A percentile compares a stretch with the other conserved stretches of the same genome.
These are phyloP conservation scores for Torymus tubicola DNA, from an alignment of 2,888 invertebrate species.

Conservation along the genomic window DNA sequence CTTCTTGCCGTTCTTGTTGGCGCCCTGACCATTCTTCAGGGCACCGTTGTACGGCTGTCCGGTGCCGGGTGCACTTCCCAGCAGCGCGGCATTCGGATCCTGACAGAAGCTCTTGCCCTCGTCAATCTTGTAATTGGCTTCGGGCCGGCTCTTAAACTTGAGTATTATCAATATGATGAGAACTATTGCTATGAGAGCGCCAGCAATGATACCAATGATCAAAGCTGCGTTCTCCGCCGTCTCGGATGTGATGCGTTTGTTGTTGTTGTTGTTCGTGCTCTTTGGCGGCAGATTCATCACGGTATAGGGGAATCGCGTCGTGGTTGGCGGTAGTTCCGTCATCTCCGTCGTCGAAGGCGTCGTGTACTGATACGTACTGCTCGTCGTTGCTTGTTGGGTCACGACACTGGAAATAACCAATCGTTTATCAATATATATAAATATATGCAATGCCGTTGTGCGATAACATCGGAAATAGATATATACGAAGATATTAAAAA, in stretches of 20 bases:
- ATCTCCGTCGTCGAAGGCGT: conserved; percentile 69
- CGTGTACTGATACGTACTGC: conserved; percentile 63
- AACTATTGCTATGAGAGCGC: conserved; percentile 92
- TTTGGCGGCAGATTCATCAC: conserved; percentile 49
- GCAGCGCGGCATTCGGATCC: conserved; percentile 87
- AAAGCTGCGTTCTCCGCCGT: conserved; percentile 86
- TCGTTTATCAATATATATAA: too few species aligned
- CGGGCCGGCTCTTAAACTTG: conserved; percentile 90
- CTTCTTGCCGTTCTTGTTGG: conserved; percentile 81
- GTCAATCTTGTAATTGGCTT: conserved; percentile 95
- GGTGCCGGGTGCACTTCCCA: conserved; percentile 79
- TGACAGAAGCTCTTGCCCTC: conserved; percentile 87
- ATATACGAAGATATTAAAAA: too few species aligned
- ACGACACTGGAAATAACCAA: conserved; percentile 64
- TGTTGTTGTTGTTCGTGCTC: conserved; percentile 71
- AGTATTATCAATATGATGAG: conserved; percentile 93
- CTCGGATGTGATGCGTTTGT: conserved; percentile 81
- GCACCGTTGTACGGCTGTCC: conserved; percentile 76
- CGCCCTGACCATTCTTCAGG: conserved; percentile 70
- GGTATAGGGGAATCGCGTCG: conserved; percentile 53
- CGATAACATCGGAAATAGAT: too few species aligned
- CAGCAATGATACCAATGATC: conserved; percentile 93
- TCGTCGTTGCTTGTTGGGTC: conserved; percentile 61
- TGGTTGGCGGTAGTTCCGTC: conserved; percentile 73
- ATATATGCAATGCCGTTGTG: too few species aligned